Evolutionary conservation across 1,140 invertebrate species (phyloP).

Genomic region (Phymastichus coffea): DNA sequence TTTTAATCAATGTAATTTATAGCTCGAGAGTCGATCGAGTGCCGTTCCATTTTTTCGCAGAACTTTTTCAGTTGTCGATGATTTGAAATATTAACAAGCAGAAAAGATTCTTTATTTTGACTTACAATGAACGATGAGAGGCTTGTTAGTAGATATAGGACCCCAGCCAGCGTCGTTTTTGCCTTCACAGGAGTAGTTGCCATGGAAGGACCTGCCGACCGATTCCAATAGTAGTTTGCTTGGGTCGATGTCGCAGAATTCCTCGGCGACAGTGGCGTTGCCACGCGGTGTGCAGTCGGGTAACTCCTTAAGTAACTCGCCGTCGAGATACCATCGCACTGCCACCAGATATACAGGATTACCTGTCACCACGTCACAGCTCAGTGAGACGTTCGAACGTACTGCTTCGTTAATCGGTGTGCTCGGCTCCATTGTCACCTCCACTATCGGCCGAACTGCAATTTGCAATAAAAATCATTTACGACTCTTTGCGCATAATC

Average conservation of each 20-base stretch:
- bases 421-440: slow-evolving; percentile 73
- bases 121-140: slow-evolving; percentile 78
- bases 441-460: slow-evolving; percentile 75
- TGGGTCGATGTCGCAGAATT: slow-evolving; percentile 80
- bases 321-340: slow-evolving; percentile 81
- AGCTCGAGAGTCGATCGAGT: too few species aligned
- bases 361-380: slow-evolving; percentile 73
- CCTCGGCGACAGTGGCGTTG: slow-evolving; percentile 52
- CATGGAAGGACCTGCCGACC: slow-evolving; percentile 81
- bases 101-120: too few species aligned
- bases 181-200: slow-evolving; percentile 89
- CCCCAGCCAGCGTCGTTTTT: slow-evolving; percentile 86
- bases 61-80: too few species aligned
- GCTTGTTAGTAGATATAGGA: slow-evolving; percentile 67
- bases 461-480: slow-evolving; percentile 20
- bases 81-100: too few species aligned
- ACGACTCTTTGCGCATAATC: too few species aligned
- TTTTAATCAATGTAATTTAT: too few species aligned
- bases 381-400: slow-evolving; percentile 76
- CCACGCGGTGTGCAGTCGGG: slow-evolving; percentile 77
- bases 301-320: slow-evolving; percentile 78
- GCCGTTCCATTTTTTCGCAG: too few species aligned
- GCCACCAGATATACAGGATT: slow-evolving; percentile 67
- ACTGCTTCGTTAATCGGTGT: slow-evolving; percentile 78
- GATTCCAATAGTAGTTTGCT: slow-evolving; percentile 78